A percentile compares a stretch with the other conserved stretches of the same genome.
These are phyloP conservation scores for Notodonta ziczac DNA, from an alignment of 2,888 invertebrate genomes.

Conservation along the genomic window DNA sequence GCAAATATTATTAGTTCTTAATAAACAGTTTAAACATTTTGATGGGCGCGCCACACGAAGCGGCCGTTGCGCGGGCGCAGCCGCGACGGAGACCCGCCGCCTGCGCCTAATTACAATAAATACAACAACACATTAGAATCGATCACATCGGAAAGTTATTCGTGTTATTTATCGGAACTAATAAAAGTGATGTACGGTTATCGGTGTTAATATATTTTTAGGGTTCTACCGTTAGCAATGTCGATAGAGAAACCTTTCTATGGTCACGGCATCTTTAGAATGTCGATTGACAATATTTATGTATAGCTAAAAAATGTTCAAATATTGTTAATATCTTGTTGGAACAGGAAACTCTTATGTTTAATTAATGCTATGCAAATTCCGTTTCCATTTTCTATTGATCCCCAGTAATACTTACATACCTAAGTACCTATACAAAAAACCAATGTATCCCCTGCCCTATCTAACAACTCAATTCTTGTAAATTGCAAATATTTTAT, in stretches of 20 bases:
- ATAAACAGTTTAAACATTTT: slow-evolving; percentile 76
- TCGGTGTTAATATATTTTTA: slow-evolving; percentile 67
- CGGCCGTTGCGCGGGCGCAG: slow-evolving; percentile 26
- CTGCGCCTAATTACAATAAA: slow-evolving; percentile 77
- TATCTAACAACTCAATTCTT: too few species aligned
- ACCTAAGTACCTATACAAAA: slow-evolving; percentile 10
- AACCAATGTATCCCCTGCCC: background rate
- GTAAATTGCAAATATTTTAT: too few species aligned
- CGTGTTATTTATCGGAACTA: slow-evolving; percentile 79
- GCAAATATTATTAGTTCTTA: slow-evolving; percentile 82
- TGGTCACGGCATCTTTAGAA: background rate
- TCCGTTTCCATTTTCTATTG: background rate
- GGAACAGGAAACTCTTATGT: slow-evolving; percentile 12
- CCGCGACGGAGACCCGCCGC: slow-evolving; percentile 22
- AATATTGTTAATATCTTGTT: slow-evolving; percentile 14
- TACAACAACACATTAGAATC: slow-evolving; percentile 79
- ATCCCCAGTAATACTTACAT: background rate
- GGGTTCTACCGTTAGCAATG: slow-evolving; percentile 34
- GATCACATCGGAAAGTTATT: slow-evolving; percentile 79
- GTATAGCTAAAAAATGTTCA: background rate
- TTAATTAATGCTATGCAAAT: background rate
- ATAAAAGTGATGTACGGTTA: slow-evolving; percentile 82
- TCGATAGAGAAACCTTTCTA: background rate
- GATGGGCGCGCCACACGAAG: slow-evolving; percentile 70
- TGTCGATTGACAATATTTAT: slow-evolving; percentile 1